These are phyloP conservation scores for Pterophyllum scalare DNA, from an alignment of 2,113 vertebrate species.

Conservation along the genomic window DNA sequence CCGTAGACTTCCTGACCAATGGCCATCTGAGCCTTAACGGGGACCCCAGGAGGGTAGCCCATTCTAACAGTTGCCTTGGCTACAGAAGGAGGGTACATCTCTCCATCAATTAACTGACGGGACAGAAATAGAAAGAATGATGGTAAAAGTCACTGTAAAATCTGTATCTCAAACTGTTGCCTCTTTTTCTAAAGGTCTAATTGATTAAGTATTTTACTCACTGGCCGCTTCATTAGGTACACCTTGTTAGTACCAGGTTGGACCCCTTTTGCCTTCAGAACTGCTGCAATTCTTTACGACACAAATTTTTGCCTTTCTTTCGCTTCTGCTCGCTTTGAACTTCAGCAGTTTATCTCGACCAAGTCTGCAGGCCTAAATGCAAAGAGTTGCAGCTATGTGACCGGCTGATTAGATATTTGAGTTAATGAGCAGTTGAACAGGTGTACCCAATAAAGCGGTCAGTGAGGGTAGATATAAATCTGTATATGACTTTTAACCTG, in stretches of 20 bases:
- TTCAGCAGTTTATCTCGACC: background rate
- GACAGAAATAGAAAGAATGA: background rate
- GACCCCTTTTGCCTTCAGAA: no score
- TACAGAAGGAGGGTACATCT: slow-evolving; percentile 89
- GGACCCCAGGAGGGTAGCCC: slow-evolving; percentile 84
- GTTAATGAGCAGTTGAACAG: background rate
- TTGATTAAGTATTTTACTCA: background rate
- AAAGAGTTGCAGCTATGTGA: background rate
- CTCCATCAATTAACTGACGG: slow-evolving; percentile 86
- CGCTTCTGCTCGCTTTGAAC: background rate
- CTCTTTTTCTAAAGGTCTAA: no score
- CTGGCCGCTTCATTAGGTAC: background rate
- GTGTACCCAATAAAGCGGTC: background rate
- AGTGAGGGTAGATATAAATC: background rate
- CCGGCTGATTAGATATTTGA: background rate
- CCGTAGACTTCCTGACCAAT: slow-evolving; percentile 95
- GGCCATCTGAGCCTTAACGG: slow-evolving; percentile 80
- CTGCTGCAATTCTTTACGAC: no score
- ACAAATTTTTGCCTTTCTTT: background rate
- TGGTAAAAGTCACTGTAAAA: background rate
- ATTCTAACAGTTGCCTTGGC: slow-evolving; percentile 83
- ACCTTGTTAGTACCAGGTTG: background rate
- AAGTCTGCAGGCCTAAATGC: background rate
- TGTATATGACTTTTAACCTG: slow-evolving; percentile 82
- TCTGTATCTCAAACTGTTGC: background rate